Evolutionary conservation across 2,797 vertebrate species (phyloP), one percentile per base, ranked within the genome.

Genomic region (Nyctibius grandis): DNA sequence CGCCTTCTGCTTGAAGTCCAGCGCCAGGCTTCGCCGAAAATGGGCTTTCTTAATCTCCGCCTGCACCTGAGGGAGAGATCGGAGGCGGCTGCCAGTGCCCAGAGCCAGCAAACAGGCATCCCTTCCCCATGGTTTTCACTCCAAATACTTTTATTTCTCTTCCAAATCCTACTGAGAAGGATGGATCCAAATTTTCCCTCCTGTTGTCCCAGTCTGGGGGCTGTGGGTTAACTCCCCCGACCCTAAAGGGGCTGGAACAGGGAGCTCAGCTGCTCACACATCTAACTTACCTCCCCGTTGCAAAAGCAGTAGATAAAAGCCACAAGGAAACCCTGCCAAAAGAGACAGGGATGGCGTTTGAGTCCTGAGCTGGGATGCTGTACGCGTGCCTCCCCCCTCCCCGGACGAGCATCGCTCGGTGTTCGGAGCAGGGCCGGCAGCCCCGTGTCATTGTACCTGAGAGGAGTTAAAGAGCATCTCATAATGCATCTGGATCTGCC

Each of bases 241-340:
- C 34, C 31, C 42, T 16, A 6, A 44, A 63, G 40, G 9, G 20
- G 51, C 63, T 61, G 67, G 25, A 42, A 12, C 22, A 15, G 28
- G 61, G 40, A 74, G 40, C 51, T 77, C 26, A 51, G 74, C 48
- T 36, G 56, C 80, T 67, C 51, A 3, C 5, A 1, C 54, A 33
- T 56, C 56, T 11, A 28, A 69, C 98, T 98, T 96, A 99, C 99
- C 99, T 99, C 99, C 26, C 99, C 99, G 0, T 99, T 99, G 97
- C 99, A 99, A 97, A 99, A 99, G 97, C 99, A 99, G 98, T 99
- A 99, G 96, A 99, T 99, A 68, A 99, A 99, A 91, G 99, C 99
- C 69, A 99, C 99, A 56, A 99, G 98, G 97, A 99, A 99, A 85
- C 99, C 99, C 99, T 99, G 96, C 59, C 88, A 95, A 97, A 89